Evolutionary conservation across 2,888 invertebrate species (phyloP), one percentile per base, ranked within the genome.

Genomic region (Philhelius pedissequus): DNA sequence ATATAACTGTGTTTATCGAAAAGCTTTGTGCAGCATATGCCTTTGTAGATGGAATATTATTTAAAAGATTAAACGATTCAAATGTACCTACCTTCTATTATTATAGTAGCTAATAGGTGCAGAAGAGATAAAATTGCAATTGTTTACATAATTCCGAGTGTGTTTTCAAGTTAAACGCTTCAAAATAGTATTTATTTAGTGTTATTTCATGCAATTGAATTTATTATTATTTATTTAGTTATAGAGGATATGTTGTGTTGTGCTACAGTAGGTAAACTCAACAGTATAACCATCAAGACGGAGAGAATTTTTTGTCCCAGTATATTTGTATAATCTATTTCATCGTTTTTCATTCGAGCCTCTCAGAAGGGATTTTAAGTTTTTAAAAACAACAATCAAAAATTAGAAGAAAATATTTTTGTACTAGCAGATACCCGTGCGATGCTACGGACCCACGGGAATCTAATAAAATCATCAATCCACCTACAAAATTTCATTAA

Each of bases 1-100:
- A 11, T 60, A 52, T 60, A 52, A 60, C 54, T 66, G 58, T 76
- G 70, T 66, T 81, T 81, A 48, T 38, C 50, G 13, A 64, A 70
- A 4, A 62, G 52, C 60, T 68, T 64, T 35, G 66, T 66, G 52
- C 45, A 62, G 71, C 50, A 56, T 40, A 68, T 54, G 68, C 73
- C 4, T 62, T 48, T 20, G 27, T 60, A 50, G 20, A 56, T 69
- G 25, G n/a, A 15, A 58, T 71, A 48, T 40, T 40, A 30, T 43
- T 60, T 64, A n/a, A 50, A 35, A 38, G 9, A 68, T 75, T 68
- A n/a, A 8, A 18, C 8, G 11, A 45, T 20, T 13, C 25, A 25
- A 50, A 25, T 25, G 3, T n/a, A 15, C n/a, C n/a, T n/a, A n/a
- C n/a, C n/a, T n/a, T n/a, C n/a, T n/a, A 1, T 6, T 40, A n/a